Evolutionary conservation across 1,140 invertebrate species (phyloP).

Genomic region (Brachionus manjavacas): DNA sequence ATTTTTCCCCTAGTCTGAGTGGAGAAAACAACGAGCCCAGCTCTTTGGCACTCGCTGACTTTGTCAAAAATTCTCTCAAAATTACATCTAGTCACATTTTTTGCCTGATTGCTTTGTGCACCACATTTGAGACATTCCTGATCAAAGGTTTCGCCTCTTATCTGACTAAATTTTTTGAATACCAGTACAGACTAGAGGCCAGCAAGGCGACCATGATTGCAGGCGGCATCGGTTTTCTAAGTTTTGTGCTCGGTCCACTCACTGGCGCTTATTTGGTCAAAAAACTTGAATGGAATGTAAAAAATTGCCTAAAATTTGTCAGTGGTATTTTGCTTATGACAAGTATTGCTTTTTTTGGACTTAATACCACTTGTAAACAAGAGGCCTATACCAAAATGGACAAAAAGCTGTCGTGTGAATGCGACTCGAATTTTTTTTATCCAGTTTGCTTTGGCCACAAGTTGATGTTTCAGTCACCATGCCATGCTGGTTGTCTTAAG

Average conservation of each 20-base stretch:
- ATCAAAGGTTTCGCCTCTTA: constrained; percentile 29
- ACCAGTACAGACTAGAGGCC: constrained; percentile 1
- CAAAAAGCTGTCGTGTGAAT: not conserved
- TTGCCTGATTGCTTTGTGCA: not conserved
- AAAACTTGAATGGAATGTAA: not conserved
- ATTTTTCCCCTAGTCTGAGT: not conserved
- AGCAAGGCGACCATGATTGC: constrained; percentile 30
- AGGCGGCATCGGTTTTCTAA: constrained; percentile 9
- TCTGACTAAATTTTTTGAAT: constrained; percentile 39
- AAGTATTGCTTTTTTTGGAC: not conserved
- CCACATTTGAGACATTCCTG: constrained; percentile 38
- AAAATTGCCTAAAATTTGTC: not conserved
- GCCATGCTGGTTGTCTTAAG: constrained; percentile 14
- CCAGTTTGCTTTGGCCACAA: not conserved
- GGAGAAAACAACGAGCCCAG: not conserved
- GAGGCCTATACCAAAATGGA: not conserved
- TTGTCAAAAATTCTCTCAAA: not conserved
- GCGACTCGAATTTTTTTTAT: constrained; percentile 30
- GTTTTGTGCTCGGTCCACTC: not conserved
- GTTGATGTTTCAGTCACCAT: constrained; percentile 24
- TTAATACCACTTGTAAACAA: constrained; percentile 14
- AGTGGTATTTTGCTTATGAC: not conserved
- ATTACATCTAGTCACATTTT: not conserved
- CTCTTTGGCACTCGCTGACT: not conserved
- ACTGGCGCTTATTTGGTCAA: constrained; percentile 33